Percentiles rank a stretch among this genome's conserved stretches.
Conservation (phyloP, 2,797 vertebrate genomes). For the Champsocephalus esox region DNA sequence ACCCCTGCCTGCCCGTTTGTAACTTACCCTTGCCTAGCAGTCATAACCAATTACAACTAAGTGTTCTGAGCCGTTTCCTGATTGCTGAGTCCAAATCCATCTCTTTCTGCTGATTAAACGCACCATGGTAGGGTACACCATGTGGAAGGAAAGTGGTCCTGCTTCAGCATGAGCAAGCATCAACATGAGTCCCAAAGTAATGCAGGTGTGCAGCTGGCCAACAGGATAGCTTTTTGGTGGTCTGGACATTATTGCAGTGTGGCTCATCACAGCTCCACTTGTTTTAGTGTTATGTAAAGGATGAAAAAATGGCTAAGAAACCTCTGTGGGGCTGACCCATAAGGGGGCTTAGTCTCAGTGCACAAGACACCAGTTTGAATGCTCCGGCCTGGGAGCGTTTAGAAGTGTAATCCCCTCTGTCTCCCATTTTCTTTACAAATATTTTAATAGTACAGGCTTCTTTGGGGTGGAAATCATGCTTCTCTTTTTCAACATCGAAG, state of each 20-base stretch:
- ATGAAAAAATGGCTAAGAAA: constrained; percentile 31
- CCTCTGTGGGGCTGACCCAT: neutral
- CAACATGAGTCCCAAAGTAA: constrained; percentile 51
- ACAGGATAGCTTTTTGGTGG: constrained; percentile 34
- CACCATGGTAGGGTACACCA: constrained; percentile 33
- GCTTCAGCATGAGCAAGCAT: constrained; percentile 30
- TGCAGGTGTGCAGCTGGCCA: constrained; percentile 38
- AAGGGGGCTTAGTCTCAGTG: no score
- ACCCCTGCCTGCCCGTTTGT: constrained; percentile 63
- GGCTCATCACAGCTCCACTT: constrained; percentile 21
- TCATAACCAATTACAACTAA: constrained; percentile 68
- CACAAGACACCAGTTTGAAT: no score
- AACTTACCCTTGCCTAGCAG: constrained; percentile 66
- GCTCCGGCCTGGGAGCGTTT: no score
- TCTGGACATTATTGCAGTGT: constrained; percentile 15
- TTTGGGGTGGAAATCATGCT: no score
- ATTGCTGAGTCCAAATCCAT: constrained; percentile 64
- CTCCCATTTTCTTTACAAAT: no score
- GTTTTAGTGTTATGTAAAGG: constrained; percentile 30
- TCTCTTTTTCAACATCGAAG: no score
- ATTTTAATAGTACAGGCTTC: no score
- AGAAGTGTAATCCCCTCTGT: no score
- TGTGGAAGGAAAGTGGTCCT: constrained; percentile 21
- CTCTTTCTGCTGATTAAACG: constrained; percentile 57
- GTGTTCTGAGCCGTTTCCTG: constrained; percentile 54